These are phyloP conservation scores for Cydia fagiglandana DNA, from an alignment of 1,140 invertebrate genomes.

Conservation along the genomic window DNA sequence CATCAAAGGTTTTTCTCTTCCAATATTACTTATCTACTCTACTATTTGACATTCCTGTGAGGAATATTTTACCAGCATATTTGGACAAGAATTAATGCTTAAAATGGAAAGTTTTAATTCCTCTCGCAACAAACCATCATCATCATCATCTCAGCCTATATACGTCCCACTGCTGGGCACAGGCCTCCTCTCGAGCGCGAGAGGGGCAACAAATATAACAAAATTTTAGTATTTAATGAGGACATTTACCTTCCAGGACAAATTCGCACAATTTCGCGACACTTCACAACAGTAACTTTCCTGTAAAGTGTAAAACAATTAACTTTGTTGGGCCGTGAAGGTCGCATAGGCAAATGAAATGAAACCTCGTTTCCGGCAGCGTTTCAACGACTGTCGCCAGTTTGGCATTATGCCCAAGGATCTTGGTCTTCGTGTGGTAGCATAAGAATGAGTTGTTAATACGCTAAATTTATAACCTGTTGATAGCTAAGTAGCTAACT, in stretches of 20 bases:
- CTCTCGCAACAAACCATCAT: too few relatives aligned
- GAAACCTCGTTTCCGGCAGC: slow-evolving; percentile 25
- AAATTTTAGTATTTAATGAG: too few relatives aligned
- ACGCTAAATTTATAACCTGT: slow-evolving; percentile 1
- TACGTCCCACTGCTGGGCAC: too few relatives aligned
- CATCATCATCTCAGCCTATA: too few relatives aligned
- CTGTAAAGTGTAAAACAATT: neutral
- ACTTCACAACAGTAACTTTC: neutral
- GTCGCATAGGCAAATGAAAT: slow-evolving; percentile 17
- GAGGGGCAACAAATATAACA: too few relatives aligned
- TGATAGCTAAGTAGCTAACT: neutral
- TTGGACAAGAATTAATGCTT: too few relatives aligned
- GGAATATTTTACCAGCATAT: too few relatives aligned
- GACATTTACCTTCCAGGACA: slow-evolving; percentile 28
- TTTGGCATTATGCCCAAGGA: slow-evolving; percentile 53
- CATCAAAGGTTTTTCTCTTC: too few relatives aligned
- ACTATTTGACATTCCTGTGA: too few relatives aligned
- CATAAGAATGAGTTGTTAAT: slow-evolving; percentile 23
- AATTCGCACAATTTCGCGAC: slow-evolving; percentile 33
- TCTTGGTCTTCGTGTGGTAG: slow-evolving; percentile 36
- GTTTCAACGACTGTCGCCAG: slow-evolving; percentile 33
- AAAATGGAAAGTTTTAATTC: too few relatives aligned
- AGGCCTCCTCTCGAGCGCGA: too few relatives aligned
- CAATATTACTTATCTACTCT: too few relatives aligned
- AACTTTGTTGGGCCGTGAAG: slow-evolving; percentile 18